Evolutionary conservation across 1,140 invertebrate species (phyloP), one percentile per base, ranked within the genome.

Genomic region (Macrotrachela quadricornifera): DNA sequence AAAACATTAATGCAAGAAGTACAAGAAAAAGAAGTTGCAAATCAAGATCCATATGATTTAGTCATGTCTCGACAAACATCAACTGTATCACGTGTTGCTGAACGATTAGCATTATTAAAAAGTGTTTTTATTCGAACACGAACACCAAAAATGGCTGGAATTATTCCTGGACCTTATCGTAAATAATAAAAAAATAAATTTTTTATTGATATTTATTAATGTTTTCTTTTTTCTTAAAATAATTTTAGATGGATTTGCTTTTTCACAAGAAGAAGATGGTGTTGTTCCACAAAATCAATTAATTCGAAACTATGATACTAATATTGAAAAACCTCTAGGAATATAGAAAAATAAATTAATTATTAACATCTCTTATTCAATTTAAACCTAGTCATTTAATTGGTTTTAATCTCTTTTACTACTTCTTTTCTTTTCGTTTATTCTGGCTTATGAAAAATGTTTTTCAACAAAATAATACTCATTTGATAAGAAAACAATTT

Each of bases 251-350:
- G 91, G 91, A 56, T 96, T 85, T 75, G 90, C 91, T 57, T 96
- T 96, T 75, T 95, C 90, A 16, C 90, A 95, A 81, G 90, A 95
- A 74, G 91, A 95, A 76, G 82, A 86, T 65, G 88, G 86, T 56
- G 82, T 79, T 60, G 82, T 95, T 44, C 79, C 82, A 30, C 85
- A 94, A 71, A 83, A 36, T 15, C 59, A 66, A 50, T 55, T 64
- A 17, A 68, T 69, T 48, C 60, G 67, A 46, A 59, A 60, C 12
- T 69, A 68, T 49, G 64, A 69, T 55, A 63, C 61, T 17, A 65
- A 58, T 43, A 59, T 59, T 50, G 58, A 60, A 44, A 69, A 69
- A 51, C 67, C 67, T 50, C 58, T 62, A 50, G 67, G 67, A n/a
- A 46, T 16, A 15, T 53, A 47, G n/a, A n/a, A 48, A 30, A 4